A percentile compares a stretch with the other conserved stretches of the same genome.
Evolutionary conservation across 2,888 invertebrate genomes (phyloP).

Genomic region (Junonia oenone): DNA sequence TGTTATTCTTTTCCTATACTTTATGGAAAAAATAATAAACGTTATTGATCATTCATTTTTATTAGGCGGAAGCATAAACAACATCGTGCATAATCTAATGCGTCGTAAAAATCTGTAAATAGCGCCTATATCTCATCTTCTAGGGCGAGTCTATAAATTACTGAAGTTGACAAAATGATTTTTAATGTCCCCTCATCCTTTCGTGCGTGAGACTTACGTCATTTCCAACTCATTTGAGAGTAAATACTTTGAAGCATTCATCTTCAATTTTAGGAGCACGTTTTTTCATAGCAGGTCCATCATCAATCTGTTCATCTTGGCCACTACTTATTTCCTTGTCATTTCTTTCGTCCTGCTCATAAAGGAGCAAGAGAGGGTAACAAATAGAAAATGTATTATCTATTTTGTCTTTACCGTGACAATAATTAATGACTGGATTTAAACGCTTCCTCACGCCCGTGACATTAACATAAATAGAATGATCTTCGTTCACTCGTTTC

Average conservation of each 20-base stretch:
- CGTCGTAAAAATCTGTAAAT: constrained; percentile 59
- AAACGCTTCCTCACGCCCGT: constrained; percentile 80
- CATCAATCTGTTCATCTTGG: constrained; percentile 67
- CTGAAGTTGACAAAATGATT: constrained; percentile 71
- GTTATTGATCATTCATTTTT: constrained; percentile 34
- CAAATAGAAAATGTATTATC: constrained; percentile 76
- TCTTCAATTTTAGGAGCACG: constrained; percentile 64
- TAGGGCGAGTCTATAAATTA: constrained; percentile 61
- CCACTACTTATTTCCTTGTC: constrained; percentile 65
- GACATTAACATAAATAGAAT: constrained; percentile 79
- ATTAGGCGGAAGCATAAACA: constrained; percentile 56
- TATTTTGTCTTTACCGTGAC: constrained; percentile 77
- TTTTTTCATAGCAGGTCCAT: constrained; percentile 62
- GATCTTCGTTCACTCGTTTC: constrained; percentile 63
- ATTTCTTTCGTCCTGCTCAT: constrained; percentile 67
- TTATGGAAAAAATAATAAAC: constrained; percentile 5
- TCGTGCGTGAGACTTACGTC: constrained; percentile 58
- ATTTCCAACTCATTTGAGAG: constrained; percentile 63
- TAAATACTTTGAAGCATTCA: constrained; percentile 56
- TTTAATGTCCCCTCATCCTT: constrained; percentile 60
- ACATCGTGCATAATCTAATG: constrained; percentile 45
- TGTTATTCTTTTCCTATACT: not conserved
- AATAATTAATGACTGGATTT: constrained; percentile 80
- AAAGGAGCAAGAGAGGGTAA: constrained; percentile 58
- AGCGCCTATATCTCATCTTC: constrained; percentile 51